Percentiles rank a stretch among this genome's conserved stretches.
These are phyloP conservation scores for Anorthoa munda DNA, from an alignment of 2,888 invertebrate genomes.

Conservation along the genomic window DNA sequence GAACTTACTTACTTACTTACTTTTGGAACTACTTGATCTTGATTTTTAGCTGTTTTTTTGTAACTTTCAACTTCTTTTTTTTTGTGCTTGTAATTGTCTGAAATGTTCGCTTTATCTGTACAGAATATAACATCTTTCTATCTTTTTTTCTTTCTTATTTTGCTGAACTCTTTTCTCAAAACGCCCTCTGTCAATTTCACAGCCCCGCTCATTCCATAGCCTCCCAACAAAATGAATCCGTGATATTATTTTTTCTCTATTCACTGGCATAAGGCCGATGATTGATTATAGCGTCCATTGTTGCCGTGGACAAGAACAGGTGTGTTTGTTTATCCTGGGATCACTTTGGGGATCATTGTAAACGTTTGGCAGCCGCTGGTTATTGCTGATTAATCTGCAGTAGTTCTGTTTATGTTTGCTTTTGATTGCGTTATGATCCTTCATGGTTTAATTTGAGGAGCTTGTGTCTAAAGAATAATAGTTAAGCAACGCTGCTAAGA, in stretches of 20 bases:
- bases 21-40: too few relatives aligned
- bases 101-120: too few relatives aligned
- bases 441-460: neutral
- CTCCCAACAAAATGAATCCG: conserved; percentile 68
- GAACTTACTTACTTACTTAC: too few relatives aligned
- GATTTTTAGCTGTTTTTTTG: too few relatives aligned
- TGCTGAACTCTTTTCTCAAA: neutral
- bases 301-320: conserved; percentile 71
- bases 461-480: too few relatives aligned
- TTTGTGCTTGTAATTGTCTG: too few relatives aligned
- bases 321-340: conserved; percentile 67
- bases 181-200: neutral
- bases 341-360: conserved; percentile 55
- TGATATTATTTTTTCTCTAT: conserved; percentile 76
- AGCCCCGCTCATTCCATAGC: conserved; percentile 57
- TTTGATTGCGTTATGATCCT: conserved; percentile 5
- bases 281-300: conserved; percentile 76
- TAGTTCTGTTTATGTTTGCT: conserved; percentile 32
- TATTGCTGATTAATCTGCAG: conserved; percentile 52
- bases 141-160: too few relatives aligned
- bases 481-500: too few relatives aligned
- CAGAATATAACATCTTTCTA: too few relatives aligned
- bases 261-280: conserved; percentile 72
- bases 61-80: too few relatives aligned
- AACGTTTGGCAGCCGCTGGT: conserved; percentile 44